Percentiles rank a stretch among this genome's conserved stretches.
phyloP scores from a whole-genome alignment of 37 sponge, comb jelly and placozoan species.

The Mnemiopsis leidyi region DNA sequence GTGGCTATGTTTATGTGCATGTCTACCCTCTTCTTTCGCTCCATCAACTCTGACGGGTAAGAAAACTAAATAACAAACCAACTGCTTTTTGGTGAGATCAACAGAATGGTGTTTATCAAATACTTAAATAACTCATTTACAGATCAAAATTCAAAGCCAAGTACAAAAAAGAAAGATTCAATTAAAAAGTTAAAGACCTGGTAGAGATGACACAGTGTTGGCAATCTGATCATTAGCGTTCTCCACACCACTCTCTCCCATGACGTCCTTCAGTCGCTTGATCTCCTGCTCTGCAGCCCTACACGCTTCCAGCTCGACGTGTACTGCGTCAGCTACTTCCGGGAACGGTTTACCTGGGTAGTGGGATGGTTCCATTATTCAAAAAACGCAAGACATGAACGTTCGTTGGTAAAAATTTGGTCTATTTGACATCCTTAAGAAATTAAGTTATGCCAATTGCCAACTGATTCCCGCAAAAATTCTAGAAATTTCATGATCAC shows the following conservation, averaged over 20 bases:
- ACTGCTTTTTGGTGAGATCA: too few species aligned
- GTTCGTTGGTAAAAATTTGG: too few species aligned
- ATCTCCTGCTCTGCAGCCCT: slow-evolving; percentile 87
- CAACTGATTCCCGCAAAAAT: too few species aligned
- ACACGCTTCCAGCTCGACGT: slow-evolving; percentile 82
- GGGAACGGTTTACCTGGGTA: slow-evolving; percentile 83
- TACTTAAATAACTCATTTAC: too few species aligned
- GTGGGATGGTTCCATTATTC: too few species aligned
- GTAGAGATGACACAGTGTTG: slow-evolving; percentile 39
- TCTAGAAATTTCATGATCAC: too few species aligned
- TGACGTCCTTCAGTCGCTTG: slow-evolving; percentile 82
- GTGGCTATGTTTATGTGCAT: slow-evolving; percentile 98
- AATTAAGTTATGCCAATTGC: too few species aligned
- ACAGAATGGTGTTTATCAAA: too few species aligned
- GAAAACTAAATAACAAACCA: too few species aligned
- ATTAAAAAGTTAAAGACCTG: background rate
- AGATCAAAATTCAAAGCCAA: too few species aligned
- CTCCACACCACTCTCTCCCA: slow-evolving; percentile 69
- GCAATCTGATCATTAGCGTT: slow-evolving; percentile 64
- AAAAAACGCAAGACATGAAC: too few species aligned
- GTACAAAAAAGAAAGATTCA: slow-evolving; percentile 43
- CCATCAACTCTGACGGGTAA: slow-evolving; percentile 91
- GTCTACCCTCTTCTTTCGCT: slow-evolving; percentile 92
- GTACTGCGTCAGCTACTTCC: slow-evolving; percentile 93
- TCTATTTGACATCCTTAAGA: too few species aligned